phyloP scores from a whole-genome alignment of 2,113 vertebrate genomes.

The Oreochromis aureus region DNA sequence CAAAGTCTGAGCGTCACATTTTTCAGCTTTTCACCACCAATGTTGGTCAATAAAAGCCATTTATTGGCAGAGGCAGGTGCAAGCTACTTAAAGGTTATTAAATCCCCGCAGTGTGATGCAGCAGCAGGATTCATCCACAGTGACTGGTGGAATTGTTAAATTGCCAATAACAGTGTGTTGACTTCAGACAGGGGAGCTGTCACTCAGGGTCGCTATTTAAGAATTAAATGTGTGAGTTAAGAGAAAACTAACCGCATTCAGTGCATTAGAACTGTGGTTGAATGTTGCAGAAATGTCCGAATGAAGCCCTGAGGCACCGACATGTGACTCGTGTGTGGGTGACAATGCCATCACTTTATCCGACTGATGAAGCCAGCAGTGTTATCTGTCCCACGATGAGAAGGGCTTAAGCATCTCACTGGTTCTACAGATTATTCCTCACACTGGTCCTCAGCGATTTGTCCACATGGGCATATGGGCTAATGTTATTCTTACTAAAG shows the following conservation, averaged over 20 bases:
- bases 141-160: not conserved
- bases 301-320: not conserved
- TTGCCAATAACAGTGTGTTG: not conserved
- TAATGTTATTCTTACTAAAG: not conserved
- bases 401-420: not conserved
- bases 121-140: not conserved
- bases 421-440: not conserved
- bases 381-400: not conserved
- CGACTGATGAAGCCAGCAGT: not conserved
- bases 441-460: not conserved
- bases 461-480: not conserved
- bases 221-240: not conserved
- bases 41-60: not conserved
- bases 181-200: not conserved
- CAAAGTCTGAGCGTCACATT: not conserved
- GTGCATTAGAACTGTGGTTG: accelerated
- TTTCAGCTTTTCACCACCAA: not conserved
- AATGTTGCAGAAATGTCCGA: not conserved
- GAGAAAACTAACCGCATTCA: not conserved
- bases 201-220: accelerated
- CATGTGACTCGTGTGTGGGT: not conserved
- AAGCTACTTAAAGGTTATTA: not conserved
- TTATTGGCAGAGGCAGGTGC: not conserved
- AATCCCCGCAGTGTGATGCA: not conserved
- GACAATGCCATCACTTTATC: not conserved